Base-by-base conservation (phyloP, 2,113 vertebrate species). In the Cinclus mexicanus region DNA sequence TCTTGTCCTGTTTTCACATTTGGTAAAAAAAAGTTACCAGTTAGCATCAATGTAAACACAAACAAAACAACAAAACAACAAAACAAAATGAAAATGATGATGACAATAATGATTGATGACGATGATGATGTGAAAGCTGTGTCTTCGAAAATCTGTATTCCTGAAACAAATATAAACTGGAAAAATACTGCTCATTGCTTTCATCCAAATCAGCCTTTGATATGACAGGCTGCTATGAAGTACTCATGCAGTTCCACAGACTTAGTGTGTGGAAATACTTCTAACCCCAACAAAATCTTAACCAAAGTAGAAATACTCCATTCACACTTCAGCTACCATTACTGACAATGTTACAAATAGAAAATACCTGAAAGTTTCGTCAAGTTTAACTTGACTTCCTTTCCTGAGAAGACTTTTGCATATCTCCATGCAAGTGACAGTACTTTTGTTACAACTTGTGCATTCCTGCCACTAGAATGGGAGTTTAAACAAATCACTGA, bases 21-120 rank as follows among this genome's bases (percentile, higher is more conserved):
- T 67, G 71, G 91, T 79, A 94, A 95, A 97, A 80, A 91, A 93
- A 96, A 95, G 67, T 95, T 94, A 97, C 91, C 88, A 84, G 71
- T 90, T 94, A 94, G 93, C 79, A 92, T 96, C 77, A 92, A 87
- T 33, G 47, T 82, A 94, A 94, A 87, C 61, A 89, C 87, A 91
- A 91, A 77, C 77, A 97, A 97, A 96, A 65, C 87, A 90, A 87
- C 79, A 97, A 97, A 37, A 63, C 90, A 92, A 88, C 83, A 70
- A 74, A 89, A 28, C 75, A 83, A 80, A 78, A 84, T 56, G 28
- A 75, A 63, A 33, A 83, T 64, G 77, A 93, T 22, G 42, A 83
- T 53, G 65, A 89, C 25, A 20, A 75, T 42, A 61, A 91, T 46
- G 49, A 61, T n/a, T 65, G 71, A 83, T 60, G 69, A 74, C 70